Base-by-base conservation (phyloP, 2,113 vertebrate species). In the Calonectris borealis region DNA sequence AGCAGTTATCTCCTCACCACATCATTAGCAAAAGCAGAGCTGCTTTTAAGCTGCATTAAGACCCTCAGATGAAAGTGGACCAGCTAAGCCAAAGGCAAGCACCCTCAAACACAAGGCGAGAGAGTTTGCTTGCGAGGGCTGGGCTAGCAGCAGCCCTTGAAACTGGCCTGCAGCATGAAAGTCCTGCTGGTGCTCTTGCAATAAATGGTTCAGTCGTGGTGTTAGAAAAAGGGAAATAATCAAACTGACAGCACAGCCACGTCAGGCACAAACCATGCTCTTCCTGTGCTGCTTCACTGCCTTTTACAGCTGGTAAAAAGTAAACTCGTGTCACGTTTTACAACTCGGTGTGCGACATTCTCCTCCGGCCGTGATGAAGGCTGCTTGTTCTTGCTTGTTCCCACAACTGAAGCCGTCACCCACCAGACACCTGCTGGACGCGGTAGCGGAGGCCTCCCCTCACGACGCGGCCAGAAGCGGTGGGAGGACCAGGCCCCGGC, bases 391-490 rank as follows among this genome's bases (percentile, higher is more conserved):
- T 13, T 40, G 40, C 40, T 40, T 2, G 16, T 1, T 18, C 19
- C 34, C 14, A 3, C 44, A 5, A 2, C 7, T 0, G 7, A 17
- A 10, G 31, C 64, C 6, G 27, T 2, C 22, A 3, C 40, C 9
- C 16, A 0, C 2, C 8, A 1, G 16, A 0, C 61, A 2, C 5
- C 36, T 11, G 9, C 26, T 3, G 4, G 1, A 4, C 4, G 16
- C 66, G 7, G 15, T 2, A 10, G 18, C 3, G 5, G 6, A 58
- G 14, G 17, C 61, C 40, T 6, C 25, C 40, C 31, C 27, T 24
- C 48, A 3, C 11, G 8, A 4, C 1, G 31, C 31, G 25, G 10
- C 13, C 60, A 9, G 8, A 31, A 7, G 6, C 19, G 4, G 3
- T 40, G 10, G 9, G 5, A 10, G 10, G 34, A 6, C 2, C 19